Base-by-base conservation (phyloP, 2,888 invertebrate species). In the Meta bourneti region DNA sequence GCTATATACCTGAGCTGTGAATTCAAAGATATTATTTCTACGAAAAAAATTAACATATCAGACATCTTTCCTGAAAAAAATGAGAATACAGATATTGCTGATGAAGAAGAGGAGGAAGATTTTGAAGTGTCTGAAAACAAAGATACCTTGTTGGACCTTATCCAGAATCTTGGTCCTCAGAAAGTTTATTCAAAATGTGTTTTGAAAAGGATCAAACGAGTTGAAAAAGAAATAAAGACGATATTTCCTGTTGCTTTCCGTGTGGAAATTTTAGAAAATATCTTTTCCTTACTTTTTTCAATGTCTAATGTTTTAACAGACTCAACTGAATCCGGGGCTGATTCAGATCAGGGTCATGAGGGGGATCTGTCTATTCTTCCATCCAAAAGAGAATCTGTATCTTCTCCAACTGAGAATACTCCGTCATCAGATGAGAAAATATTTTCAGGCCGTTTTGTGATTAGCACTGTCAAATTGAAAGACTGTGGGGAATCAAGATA, bases 271-370 rank as follows among this genome's bases (percentile, higher is more conserved):
- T 95, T 97, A 88, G 97, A 97, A 94, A 96, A 97, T 94, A 96
- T 97, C 93, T 97, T 97, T 94, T 96, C 96, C 0, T 96, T 97
- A 93, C 95, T 97, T 71, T 97, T 97, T 94, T 94, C 97, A 80
- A 96, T 96, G 93, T 96, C 96, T 93, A 96, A 96, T 94, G 96
- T 96, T 94, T 95, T 96, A 92, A 95, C 95, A 9, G 96, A 96
- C 13, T 77, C 85, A 19, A n/a, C 61, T 5, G 80, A 80, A 34
- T 34, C 75, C 0, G 94, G 94, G 16, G 84, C 79, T 48, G 93
- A 91, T 77, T 93, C 93, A 13, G 91, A 91, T 20, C 81, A 91
- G 54, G 93, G 91, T 11, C 75, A 79, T 34, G 91, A 92, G 70
- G 91, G 89, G 0, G 91, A 92, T 11, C 19, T 74, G 16, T 77